These are phyloP conservation scores for Orientallactaga bullata DNA, from an alignment of 2,113 vertebrate species.

Conservation along the genomic window DNA sequence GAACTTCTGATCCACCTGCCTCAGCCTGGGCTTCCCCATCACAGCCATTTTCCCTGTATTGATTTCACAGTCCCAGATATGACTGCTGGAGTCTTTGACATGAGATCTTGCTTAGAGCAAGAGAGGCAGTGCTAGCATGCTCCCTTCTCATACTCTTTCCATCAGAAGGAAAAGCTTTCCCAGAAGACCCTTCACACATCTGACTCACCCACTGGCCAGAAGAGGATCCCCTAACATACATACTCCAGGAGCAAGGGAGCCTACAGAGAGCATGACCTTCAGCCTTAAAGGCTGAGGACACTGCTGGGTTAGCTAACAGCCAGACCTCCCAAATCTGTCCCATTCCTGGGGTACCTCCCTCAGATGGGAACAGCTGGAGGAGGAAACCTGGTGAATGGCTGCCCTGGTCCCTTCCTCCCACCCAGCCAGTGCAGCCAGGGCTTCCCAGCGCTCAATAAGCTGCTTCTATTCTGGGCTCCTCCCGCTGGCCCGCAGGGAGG, in stretches of 20 bases:
- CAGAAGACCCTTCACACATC: neutral
- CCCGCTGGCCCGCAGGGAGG: neutral
- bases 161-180: neutral
- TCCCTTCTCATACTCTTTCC: neutral
- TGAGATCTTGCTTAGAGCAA: neutral
- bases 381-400: neutral
- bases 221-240: neutral
- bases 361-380: neutral
- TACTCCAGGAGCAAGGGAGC: neutral
- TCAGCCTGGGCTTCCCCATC: neutral
- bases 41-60: neutral
- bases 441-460: conserved; percentile 4
- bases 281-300: neutral
- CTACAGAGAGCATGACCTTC: neutral
- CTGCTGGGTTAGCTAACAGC: neutral
- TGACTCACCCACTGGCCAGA: neutral
- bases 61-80: neutral
- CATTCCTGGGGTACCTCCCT: neutral
- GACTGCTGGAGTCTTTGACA: neutral
- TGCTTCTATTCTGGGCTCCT: conserved; percentile 66
- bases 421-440: neutral
- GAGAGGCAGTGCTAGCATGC: neutral
- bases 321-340: neutral
- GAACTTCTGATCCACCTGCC: neutral
- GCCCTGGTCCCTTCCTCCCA: neutral